A percentile compares a stretch with the other conserved stretches of the same genome.
phyloP scores from a whole-genome alignment of 2,888 invertebrate genomes.

The Teleogryllus oceanicus region DNA sequence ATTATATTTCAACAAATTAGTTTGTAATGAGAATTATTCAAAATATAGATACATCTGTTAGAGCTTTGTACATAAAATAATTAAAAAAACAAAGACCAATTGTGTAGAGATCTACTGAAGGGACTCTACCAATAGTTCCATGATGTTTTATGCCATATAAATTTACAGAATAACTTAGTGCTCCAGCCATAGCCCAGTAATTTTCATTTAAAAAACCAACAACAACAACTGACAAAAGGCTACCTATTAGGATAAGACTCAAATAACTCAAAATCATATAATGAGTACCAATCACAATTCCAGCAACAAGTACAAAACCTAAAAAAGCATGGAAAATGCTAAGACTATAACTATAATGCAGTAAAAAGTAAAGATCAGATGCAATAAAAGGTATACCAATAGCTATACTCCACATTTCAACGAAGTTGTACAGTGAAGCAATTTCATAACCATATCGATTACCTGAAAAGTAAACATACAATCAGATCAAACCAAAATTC shows the following conservation, averaged over 20 bases:
- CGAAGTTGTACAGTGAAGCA: conserved; percentile 12
- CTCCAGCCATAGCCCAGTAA: conserved; percentile 41
- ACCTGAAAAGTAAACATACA: conserved; percentile 24
- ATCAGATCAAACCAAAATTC: too few species aligned
- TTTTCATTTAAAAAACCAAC: conserved; percentile 44
- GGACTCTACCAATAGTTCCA: conserved; percentile 42
- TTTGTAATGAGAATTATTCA: not conserved
- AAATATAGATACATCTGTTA: conserved; percentile 23
- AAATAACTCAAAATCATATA: conserved; percentile 39
- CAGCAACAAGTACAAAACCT: conserved; percentile 19
- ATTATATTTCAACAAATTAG: too few species aligned
- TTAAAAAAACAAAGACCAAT: conserved; percentile 47
- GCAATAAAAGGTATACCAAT: conserved; percentile 25
- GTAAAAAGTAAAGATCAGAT: conserved; percentile 21
- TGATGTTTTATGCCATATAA: conserved; percentile 43
- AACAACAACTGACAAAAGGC: conserved; percentile 42
- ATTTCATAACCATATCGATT: conserved; percentile 25
- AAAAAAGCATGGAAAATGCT: not conserved
- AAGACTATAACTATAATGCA: conserved; percentile 21
- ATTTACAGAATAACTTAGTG: conserved; percentile 43
- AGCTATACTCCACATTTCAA: conserved; percentile 20
- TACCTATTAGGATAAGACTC: conserved; percentile 39
- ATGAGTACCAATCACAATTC: not conserved
- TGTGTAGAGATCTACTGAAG: conserved; percentile 46
- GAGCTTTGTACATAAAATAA: conserved; percentile 44